Evolutionary conservation across 2,888 invertebrate species (phyloP).

Genomic region (Girardia tigrina): DNA sequence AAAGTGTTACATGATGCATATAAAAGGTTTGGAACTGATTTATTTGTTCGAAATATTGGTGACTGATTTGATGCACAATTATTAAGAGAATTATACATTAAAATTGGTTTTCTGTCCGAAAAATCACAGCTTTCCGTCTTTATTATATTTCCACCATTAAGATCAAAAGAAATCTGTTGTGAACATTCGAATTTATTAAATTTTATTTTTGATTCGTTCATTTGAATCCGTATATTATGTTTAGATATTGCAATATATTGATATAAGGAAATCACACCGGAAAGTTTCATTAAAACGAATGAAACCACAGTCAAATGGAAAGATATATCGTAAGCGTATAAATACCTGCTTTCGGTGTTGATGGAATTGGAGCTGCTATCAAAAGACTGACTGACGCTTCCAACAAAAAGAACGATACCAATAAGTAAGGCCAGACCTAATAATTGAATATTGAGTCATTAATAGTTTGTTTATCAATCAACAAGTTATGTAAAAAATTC

Average conservation of each 20-base stretch:
- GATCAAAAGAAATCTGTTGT: background rate
- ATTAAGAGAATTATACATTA: background rate
- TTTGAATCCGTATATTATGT: background rate
- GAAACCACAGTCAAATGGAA: slow-evolving; percentile 49
- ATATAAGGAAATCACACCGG: slow-evolving; percentile 49
- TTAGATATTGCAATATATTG: slow-evolving; percentile 42
- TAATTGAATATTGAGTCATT: too few species aligned
- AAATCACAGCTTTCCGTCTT: slow-evolving; percentile 10
- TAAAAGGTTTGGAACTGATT: background rate
- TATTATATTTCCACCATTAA: background rate
- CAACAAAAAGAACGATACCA: slow-evolving; percentile 48
- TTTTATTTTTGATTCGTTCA: background rate
- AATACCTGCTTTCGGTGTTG: slow-evolving; percentile 42
- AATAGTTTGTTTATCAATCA: too few species aligned
- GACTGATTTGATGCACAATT: slow-evolving; percentile 9
- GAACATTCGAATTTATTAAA: background rate
- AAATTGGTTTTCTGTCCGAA: background rate
- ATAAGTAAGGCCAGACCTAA: slow-evolving; percentile 47
- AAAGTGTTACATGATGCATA: background rate
- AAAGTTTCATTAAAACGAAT: slow-evolving; percentile 47
- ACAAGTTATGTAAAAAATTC: too few species aligned
- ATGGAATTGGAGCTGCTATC: slow-evolving; percentile 38
- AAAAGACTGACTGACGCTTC: slow-evolving; percentile 46
- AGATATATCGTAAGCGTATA: slow-evolving; percentile 47
- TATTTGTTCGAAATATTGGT: background rate